A percentile compares a stretch with the other conserved stretches of the same genome.
Evolutionary conservation across 2,797 vertebrate genomes (phyloP).

Genomic region (Borostomias antarcticus): DNA sequence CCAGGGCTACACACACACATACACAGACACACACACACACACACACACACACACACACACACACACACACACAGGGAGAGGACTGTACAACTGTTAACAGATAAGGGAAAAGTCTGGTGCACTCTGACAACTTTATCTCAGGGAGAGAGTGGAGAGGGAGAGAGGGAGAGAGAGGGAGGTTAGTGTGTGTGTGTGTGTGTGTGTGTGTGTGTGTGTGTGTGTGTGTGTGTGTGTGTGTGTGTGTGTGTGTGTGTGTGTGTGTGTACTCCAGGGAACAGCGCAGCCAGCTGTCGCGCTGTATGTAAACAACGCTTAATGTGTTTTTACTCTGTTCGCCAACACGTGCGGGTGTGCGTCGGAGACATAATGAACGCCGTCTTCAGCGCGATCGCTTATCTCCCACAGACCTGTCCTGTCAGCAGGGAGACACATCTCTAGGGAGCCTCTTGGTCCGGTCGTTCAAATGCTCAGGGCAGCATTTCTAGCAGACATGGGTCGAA

Average conservation of each 20-base stretch:
- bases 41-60: not conserved
- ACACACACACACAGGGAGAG: too few relatives aligned
- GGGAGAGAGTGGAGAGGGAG: conserved; percentile 44
- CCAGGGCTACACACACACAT: too few relatives aligned
- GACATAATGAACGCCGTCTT: not conserved
- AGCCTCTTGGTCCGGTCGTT: too few relatives aligned
- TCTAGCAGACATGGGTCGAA: too few relatives aligned
- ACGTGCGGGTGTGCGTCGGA: not conserved
- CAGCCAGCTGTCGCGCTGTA: not conserved
- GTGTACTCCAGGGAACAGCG: too few relatives aligned
- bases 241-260: conserved; percentile 7
- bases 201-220: not conserved
- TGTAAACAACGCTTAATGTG: not conserved
- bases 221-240: not conserved
- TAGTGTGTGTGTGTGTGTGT: not conserved
- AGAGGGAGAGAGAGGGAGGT: conserved; percentile 9
- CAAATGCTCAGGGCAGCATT: not conserved
- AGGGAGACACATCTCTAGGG: not conserved
- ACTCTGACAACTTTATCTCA: too few relatives aligned
- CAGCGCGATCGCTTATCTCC: conserved; percentile 1
- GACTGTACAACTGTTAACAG: too few relatives aligned
- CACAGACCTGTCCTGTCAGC: not conserved
- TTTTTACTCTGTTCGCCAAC: not conserved
- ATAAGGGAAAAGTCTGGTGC: too few relatives aligned
- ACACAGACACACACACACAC: too few relatives aligned